Evolutionary conservation across 2,888 invertebrate species (phyloP), one percentile per base, ranked within the genome.

Genomic region (Eudasyphora cyanicolor): DNA sequence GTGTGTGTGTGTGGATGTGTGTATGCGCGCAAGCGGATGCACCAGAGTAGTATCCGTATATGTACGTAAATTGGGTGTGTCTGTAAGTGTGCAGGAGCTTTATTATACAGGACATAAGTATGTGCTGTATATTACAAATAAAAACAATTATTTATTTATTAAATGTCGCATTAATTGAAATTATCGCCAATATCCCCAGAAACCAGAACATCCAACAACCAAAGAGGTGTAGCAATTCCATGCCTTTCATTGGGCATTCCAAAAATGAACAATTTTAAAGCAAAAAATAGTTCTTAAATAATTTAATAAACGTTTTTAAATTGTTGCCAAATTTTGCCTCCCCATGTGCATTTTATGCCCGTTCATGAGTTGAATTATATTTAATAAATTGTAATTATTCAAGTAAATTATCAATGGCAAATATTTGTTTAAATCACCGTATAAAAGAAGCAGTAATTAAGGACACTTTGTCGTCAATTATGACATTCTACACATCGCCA

Each of bases 111-210:
- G n/a, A n/a, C 67, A 67, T 67, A 67, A 67, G 67, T 42, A 35
- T 42, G 24, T 12, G 24, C 7, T 32, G 32, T 73, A 27, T 51
- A 60, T 73, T 57, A 69, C 73, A 76, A 78, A 71, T 77, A 76
- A 78, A 81, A 73, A 74, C 75, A 86, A 86, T 86, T 82, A 85
- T 85, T 86, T 82, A 85, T 85, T 86, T 85, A 86, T 85, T 85
- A 85, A 86, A 85, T 82, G 76, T 83, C 27, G 81, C 79, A 86
- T 85, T 86, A 86, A 85, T 83, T 82, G 86, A 86, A 86, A 86
- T 86, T 86, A 85, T 86, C 84, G 76, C 78, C 79, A 76, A 74
- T 76, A 69, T 67, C 21, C 60, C 74, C 60, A 45, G 76, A 42
- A 57, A 73, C 76, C 67, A 71, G 71, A 76, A 51, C 7, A 32